Evolutionary conservation across 1,140 invertebrate species (phyloP).

Genomic region (Leptinotarsa defecta): DNA sequence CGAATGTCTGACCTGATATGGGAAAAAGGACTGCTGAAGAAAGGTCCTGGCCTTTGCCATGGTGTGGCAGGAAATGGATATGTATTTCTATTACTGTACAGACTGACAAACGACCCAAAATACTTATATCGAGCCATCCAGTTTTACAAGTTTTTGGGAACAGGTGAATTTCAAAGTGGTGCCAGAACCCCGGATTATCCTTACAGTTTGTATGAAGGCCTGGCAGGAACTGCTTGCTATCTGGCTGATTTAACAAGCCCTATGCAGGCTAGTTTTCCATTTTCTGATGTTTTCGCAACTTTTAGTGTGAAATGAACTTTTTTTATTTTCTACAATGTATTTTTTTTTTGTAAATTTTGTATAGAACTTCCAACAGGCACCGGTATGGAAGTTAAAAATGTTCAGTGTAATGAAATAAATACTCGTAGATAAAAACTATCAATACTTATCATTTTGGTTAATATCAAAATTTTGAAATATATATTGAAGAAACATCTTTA

Average conservation of each 20-base stretch:
- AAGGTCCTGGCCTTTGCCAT: slow-evolving; percentile 85
- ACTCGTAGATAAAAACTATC: too few species aligned
- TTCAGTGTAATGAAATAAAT: too few species aligned
- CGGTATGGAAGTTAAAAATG: too few species aligned
- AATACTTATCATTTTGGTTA: too few species aligned
- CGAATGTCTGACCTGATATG: slow-evolving; percentile 77
- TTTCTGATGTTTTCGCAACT: slow-evolving; percentile 71
- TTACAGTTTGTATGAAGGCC: slow-evolving; percentile 83
- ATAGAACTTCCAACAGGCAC: too few species aligned
- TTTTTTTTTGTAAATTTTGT: too few species aligned
- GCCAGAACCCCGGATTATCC: slow-evolving; percentile 81
- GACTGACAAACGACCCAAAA: slow-evolving; percentile 70
- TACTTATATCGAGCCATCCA: slow-evolving; percentile 74
- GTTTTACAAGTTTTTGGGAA: slow-evolving; percentile 79
- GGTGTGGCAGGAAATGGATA: slow-evolving; percentile 86
- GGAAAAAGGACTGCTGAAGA: slow-evolving; percentile 77
- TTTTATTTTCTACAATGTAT: too few species aligned
- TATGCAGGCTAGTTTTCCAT: slow-evolving; percentile 79
- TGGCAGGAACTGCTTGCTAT: slow-evolving; percentile 83
- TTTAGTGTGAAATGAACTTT: slow-evolving; percentile 48
- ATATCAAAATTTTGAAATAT: too few species aligned
- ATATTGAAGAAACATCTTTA: too few species aligned
- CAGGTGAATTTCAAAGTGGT: slow-evolving; percentile 67
- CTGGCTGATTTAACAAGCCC: slow-evolving; percentile 77
- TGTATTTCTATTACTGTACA: slow-evolving; percentile 79